Percentiles rank a stretch among this genome's conserved stretches.
Conservation (phyloP, 2,797 vertebrate species). For the Syngnathus acus region DNA sequence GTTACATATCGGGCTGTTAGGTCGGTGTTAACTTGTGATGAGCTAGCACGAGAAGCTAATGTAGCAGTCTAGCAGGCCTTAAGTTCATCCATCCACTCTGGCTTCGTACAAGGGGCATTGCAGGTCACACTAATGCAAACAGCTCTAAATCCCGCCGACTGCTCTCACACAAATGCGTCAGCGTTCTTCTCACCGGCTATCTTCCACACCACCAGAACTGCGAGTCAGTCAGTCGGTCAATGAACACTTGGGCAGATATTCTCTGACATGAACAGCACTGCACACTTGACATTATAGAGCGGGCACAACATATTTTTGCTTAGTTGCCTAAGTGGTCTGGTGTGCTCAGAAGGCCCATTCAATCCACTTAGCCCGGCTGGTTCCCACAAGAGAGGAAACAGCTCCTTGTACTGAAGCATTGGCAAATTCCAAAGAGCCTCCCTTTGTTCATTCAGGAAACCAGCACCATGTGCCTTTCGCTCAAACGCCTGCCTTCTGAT, state of each 20-base stretch:
- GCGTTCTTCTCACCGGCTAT: conserved; percentile 53
- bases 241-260: neutral
- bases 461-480: neutral
- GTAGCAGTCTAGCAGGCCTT: too few relatives aligned
- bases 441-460: neutral
- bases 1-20: too few relatives aligned
- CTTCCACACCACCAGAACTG: conserved; percentile 42
- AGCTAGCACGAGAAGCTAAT: too few relatives aligned
- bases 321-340: conserved; percentile 15
- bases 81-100: too few relatives aligned
- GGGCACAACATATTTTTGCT: conserved; percentile 17
- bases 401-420: neutral
- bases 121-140: conserved; percentile 19
- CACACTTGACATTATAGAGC: conserved; percentile 7
- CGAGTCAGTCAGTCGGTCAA: conserved; percentile 7
- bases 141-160: conserved; percentile 39
- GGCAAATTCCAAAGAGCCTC: neutral
- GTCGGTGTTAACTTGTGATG: too few relatives aligned
- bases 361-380: conserved; percentile 16
- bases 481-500: neutral
- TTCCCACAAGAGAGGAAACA: neutral
- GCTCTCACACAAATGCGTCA: conserved; percentile 57
- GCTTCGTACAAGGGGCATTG: conserved; percentile 1
- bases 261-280: neutral
- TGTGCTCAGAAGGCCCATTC: conserved; percentile 18